Conservation (phyloP, 2,888 invertebrate species). For the Polydrusus tereticollis region DNA sequence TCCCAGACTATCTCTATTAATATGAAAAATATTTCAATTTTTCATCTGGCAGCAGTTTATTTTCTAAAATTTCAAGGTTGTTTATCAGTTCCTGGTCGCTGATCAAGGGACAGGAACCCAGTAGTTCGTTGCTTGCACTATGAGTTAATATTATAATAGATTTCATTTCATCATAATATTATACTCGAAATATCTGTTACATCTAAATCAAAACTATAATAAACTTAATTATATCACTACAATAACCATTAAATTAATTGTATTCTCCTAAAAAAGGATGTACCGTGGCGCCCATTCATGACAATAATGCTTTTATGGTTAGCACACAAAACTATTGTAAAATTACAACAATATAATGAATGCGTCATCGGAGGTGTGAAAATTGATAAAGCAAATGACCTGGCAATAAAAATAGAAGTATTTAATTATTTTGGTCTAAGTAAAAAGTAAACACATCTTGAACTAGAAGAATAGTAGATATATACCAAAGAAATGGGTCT, state of each 20-base stretch:
- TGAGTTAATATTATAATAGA: too few species aligned
- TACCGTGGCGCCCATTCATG: neutral
- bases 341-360: slow-evolving; percentile 8
- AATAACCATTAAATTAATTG: neutral
- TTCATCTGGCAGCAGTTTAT: too few species aligned
- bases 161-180: too few species aligned
- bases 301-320: slow-evolving; percentile 15
- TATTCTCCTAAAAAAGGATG: neutral
- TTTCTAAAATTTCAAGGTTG: too few species aligned
- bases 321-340: neutral
- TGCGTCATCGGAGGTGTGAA: slow-evolving; percentile 21
- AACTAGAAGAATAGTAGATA: neutral
- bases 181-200: too few species aligned
- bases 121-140: too few species aligned
- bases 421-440: neutral
- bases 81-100: too few species aligned
- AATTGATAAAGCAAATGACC: slow-evolving; percentile 24
- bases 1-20: too few species aligned
- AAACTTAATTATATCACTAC: neutral
- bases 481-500: too few species aligned
- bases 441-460: neutral
- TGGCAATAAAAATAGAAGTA: slow-evolving; percentile 18
- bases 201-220: neutral
- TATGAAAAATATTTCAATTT: too few species aligned
- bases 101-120: too few species aligned